phyloP scores from a whole-genome alignment of 2,888 invertebrate genomes.

The Polydrusus pterygomalis region DNA sequence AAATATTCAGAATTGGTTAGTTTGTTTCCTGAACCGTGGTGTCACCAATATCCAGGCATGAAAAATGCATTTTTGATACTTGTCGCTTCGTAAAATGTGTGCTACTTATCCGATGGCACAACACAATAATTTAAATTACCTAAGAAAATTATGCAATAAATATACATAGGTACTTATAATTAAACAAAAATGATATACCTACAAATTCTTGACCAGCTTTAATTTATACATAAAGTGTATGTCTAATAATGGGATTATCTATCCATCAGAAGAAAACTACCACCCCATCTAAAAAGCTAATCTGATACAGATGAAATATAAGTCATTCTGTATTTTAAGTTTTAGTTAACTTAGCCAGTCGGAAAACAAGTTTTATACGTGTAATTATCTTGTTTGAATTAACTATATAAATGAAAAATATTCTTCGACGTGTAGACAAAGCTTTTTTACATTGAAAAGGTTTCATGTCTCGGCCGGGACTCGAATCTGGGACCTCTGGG shows the following conservation, averaged over 20 bases:
- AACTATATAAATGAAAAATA: too few species aligned
- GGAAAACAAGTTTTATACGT: too few species aligned
- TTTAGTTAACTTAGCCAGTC: conserved; percentile 7
- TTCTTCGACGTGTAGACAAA: too few species aligned
- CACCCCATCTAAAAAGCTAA: conserved; percentile 38
- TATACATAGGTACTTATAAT: background rate
- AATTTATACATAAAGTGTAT: conserved; percentile 14
- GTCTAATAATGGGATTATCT: conserved; percentile 8
- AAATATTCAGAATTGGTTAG: too few species aligned
- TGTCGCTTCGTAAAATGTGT: background rate
- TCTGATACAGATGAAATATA: conserved; percentile 21
- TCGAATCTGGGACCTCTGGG: too few species aligned
- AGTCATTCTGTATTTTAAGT: conserved; percentile 22
- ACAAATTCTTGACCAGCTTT: conserved; percentile 14
- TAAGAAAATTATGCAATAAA: background rate
- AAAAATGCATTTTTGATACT: too few species aligned
- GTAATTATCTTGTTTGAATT: too few species aligned
- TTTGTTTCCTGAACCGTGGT: too few species aligned
- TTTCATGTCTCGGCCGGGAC: too few species aligned
- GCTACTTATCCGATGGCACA: background rate
- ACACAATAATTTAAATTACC: background rate
- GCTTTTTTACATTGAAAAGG: too few species aligned
- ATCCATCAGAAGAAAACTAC: conserved; percentile 32
- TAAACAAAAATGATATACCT: background rate
- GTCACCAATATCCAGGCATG: too few species aligned